Evolutionary conservation across 2,888 invertebrate species (phyloP), one percentile per base, ranked within the genome.

Genomic region (Temnothorax ravouxi): DNA sequence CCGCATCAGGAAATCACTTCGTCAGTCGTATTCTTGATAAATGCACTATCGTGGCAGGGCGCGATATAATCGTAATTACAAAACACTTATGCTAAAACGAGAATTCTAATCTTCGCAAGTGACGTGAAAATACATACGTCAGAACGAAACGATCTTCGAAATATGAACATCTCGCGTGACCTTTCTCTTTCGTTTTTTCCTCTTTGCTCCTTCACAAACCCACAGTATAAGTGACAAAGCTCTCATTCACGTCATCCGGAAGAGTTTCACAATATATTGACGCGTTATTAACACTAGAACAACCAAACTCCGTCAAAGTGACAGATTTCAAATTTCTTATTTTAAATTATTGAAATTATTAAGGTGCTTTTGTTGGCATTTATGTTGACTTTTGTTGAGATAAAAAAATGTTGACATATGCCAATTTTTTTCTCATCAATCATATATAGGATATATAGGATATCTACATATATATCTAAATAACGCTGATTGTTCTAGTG

Each of bases 221-320:
- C 3, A 29, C 29, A 29, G 29, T 29, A 29, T 29, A 29, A 29
- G 29, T 29, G 29, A 29, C 6, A 38, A 64, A 52, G 11, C 34
- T 52, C n/a, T 52, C 34, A 59, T 75, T 85, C 77, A 84, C 87
- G 92, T 93, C 91, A 88, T 87, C 86, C 85, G 91, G 90, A 92
- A 92, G 88, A 92, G 88, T 91, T 80, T 90, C 41, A 47, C 25
- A 38, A 75, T 77, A n/a, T 4, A 41, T 25, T 18, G 15, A 25
- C n/a, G 13, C n/a, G 5, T 47, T 44, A 69, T 59, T 47, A 54
- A 54, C 52, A 21, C 3, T 21, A 54, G 21, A 54, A 54, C 52
- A 54, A 54, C 3, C 21, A 8, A 8, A 15, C 47, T 3, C 11
- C 13, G 6, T 44, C 13, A 44, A 13, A 44, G 8, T 54, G 21